Evolutionary conservation across 2,113 vertebrate species (phyloP).

Genomic region (Odocoileus virginianus): DNA sequence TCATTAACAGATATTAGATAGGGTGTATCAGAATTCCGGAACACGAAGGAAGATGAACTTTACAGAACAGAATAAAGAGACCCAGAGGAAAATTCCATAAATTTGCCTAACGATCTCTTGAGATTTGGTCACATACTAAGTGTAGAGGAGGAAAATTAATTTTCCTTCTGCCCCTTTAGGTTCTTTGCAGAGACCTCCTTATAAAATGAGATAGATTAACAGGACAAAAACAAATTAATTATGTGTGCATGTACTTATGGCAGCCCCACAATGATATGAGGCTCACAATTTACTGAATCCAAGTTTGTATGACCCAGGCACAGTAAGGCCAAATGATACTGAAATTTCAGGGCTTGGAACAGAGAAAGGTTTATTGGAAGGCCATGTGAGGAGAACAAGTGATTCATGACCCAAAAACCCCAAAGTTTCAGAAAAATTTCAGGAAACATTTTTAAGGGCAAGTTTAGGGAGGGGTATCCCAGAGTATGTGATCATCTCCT

Average conservation of each 20-base stretch:
- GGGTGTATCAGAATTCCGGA: neutral
- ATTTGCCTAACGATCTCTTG: neutral
- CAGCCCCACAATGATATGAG: neutral
- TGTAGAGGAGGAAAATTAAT: neutral
- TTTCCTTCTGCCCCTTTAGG: neutral
- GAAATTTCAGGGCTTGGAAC: neutral
- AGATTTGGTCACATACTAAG: neutral
- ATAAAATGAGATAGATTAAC: neutral
- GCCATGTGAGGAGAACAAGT: neutral
- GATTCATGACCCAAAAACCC: neutral
- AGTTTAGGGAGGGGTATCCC: neutral
- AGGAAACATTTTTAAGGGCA: neutral
- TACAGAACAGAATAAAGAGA: neutral
- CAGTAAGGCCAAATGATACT: neutral
- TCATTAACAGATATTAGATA: neutral
- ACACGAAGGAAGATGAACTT: neutral
- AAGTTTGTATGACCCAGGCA: neutral
- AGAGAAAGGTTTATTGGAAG: neutral
- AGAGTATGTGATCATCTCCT: neutral
- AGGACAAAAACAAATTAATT: neutral
- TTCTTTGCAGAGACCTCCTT: neutral
- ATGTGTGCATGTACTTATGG: neutral
- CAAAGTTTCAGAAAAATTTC: neutral
- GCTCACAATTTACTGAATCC: neutral
- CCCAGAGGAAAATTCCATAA: neutral